Conservation (phyloP, 2,797 vertebrate species). For the Sphenodon punctatus region DNA sequence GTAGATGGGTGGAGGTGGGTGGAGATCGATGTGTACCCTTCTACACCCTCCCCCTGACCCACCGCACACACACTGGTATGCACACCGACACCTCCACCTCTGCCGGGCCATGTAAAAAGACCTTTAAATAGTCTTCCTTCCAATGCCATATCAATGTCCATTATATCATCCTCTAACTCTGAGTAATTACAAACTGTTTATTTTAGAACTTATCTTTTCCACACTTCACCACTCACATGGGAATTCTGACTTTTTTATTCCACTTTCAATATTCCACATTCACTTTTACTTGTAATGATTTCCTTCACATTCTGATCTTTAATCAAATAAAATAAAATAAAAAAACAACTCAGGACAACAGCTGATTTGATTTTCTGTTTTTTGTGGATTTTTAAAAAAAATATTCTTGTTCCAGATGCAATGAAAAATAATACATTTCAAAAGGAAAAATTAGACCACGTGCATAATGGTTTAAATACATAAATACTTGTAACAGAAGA, state of each 20-base stretch:
- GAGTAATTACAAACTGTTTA: conserved; percentile 9
- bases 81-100: too few species aligned
- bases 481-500: not conserved
- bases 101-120: too few species aligned
- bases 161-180: not conserved
- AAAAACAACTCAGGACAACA: accelerated
- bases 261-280: conserved; percentile 19
- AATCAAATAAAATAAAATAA: too few species aligned
- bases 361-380: not conserved
- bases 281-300: conserved; percentile 15
- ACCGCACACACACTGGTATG: too few species aligned
- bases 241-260: too few species aligned
- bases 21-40: too few species aligned
- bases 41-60: too few species aligned
- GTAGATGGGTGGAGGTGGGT: too few species aligned
- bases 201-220: conserved; percentile 39
- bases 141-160: not conserved
- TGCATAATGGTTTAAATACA: not conserved
- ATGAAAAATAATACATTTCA: not conserved
- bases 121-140: not conserved
- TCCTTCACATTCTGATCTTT: conserved; percentile 18
- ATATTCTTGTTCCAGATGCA: not conserved
- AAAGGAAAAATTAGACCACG: not conserved
- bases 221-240: conserved; percentile 18
- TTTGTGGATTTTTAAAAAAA: conserved; percentile 7